Conservation (phyloP, 1,140 invertebrate species). For the Daktulosphaira vitifoliae region DNA sequence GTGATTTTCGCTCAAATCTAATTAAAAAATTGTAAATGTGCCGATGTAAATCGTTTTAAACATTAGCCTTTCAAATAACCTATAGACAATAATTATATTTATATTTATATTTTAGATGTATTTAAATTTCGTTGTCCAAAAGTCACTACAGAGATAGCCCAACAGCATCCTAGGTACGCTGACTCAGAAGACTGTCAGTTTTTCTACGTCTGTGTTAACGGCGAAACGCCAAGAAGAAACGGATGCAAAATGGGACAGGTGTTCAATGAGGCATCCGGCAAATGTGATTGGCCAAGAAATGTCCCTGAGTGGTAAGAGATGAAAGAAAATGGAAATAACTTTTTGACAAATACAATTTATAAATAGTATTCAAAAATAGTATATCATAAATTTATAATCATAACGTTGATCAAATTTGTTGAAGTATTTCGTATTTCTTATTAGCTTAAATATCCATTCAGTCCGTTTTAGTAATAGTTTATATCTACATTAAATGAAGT, state of each 20-base stretch:
- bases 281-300: constrained; percentile 79
- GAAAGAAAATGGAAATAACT: background rate
- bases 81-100: constrained; percentile 14
- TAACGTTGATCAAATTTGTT: too few relatives aligned
- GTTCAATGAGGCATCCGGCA: constrained; percentile 72
- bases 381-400: too few relatives aligned
- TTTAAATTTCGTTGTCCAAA: constrained; percentile 78
- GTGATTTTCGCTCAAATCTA: too few relatives aligned
- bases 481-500: too few relatives aligned
- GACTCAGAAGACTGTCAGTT: constrained; percentile 84
- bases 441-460: too few relatives aligned
- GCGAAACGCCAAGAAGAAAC: constrained; percentile 66
- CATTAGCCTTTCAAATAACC: too few relatives aligned
- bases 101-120: constrained; percentile 55
- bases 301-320: constrained; percentile 75
- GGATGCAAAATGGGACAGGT: constrained; percentile 85
- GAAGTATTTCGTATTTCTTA: too few relatives aligned
- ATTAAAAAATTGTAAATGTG: too few relatives aligned
- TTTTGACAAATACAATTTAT: too few relatives aligned
- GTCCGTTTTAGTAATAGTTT: too few relatives aligned
- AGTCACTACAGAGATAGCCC: constrained; percentile 58
- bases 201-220: constrained; percentile 86
- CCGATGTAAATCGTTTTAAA: too few relatives aligned
- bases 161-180: constrained; percentile 73
- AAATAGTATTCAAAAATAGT: too few relatives aligned